A percentile compares a stretch with the other conserved stretches of the same genome.
phyloP scores from a whole-genome alignment of 2,888 invertebrate genomes.

The Malachius bipustulatus region DNA sequence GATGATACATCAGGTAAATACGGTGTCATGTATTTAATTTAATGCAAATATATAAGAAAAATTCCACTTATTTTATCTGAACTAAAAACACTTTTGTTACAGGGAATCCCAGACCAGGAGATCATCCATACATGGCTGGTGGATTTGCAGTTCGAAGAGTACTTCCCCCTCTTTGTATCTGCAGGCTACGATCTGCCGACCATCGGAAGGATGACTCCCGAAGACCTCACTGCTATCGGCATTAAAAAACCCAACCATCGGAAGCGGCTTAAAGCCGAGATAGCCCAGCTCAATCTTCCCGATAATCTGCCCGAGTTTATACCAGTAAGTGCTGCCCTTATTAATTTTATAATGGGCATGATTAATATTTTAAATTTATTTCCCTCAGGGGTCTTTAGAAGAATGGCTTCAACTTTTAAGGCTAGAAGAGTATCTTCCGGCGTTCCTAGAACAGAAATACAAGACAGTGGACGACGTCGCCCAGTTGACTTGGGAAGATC shows the following conservation, averaged over 20 bases:
- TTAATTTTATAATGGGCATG: constrained; percentile 6
- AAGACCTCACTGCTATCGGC: constrained; percentile 77
- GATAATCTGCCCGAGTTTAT: constrained; percentile 93
- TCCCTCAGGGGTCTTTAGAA: constrained; percentile 71
- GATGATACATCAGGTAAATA: constrained; percentile 60
- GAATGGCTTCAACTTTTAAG: constrained; percentile 89
- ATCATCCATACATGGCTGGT: constrained; percentile 91
- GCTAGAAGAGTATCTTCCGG: constrained; percentile 84
- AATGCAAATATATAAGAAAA: no score
- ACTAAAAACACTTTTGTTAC: no score
- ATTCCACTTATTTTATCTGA: no score
- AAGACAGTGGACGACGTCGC: constrained; percentile 87
- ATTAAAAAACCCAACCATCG: constrained; percentile 97
- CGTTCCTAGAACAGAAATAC: constrained; percentile 86
- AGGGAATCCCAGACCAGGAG: constrained; percentile 62
- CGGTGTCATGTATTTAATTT: no score
- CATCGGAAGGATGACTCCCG: constrained; percentile 97
- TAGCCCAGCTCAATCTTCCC: constrained; percentile 84
- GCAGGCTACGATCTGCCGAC: constrained; percentile 98
- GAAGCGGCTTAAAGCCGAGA: constrained; percentile 91
- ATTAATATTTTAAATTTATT: constrained; percentile 6
- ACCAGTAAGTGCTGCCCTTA: constrained; percentile 73
- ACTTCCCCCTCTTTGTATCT: constrained; percentile 81
- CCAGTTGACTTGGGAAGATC: constrained; percentile 95
- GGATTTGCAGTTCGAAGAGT: constrained; percentile 89